Evolutionary conservation across 2,797 vertebrate genomes (phyloP).

Genomic region (Thunnus albacares): DNA sequence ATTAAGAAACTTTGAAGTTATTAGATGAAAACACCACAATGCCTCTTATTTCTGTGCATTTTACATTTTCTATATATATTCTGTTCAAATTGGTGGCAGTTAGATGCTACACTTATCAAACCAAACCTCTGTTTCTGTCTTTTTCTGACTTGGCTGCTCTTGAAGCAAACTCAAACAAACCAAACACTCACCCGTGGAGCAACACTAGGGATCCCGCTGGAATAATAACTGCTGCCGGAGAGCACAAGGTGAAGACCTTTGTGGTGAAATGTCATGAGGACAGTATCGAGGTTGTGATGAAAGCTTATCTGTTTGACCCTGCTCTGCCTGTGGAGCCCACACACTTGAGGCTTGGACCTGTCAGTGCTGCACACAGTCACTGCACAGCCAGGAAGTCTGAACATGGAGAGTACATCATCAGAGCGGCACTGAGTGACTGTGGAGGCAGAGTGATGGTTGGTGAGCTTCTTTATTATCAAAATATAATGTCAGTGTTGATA

Average conservation of each 20-base stretch:
- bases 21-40: slow-evolving; percentile 23
- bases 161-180: slow-evolving; percentile 6
- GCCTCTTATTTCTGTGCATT: not conserved
- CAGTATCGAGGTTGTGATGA: slow-evolving; percentile 49
- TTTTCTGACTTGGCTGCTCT: slow-evolving; percentile 39
- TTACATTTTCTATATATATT: not conserved
- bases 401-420: slow-evolving; percentile 33
- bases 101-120: slow-evolving; percentile 33
- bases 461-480: slow-evolving; percentile 10
- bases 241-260: slow-evolving; percentile 2
- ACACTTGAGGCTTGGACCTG: slow-evolving; percentile 22
- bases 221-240: not conserved
- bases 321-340: slow-evolving; percentile 1
- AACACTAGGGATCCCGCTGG: not conserved
- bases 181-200: not conserved
- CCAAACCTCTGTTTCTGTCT: slow-evolving; percentile 32
- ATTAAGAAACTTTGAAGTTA: not conserved
- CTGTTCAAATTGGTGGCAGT: not conserved
- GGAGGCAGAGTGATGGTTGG: slow-evolving; percentile 42
- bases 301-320: slow-evolving; percentile 25
- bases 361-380: not conserved
- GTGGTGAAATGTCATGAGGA: slow-evolving; percentile 55
- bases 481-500: not conserved
- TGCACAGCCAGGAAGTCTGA: slow-evolving; percentile 20
- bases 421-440: slow-evolving; percentile 47